Evolutionary conservation across 2,888 invertebrate species (phyloP).

Genomic region (Steromphala cineraria): DNA sequence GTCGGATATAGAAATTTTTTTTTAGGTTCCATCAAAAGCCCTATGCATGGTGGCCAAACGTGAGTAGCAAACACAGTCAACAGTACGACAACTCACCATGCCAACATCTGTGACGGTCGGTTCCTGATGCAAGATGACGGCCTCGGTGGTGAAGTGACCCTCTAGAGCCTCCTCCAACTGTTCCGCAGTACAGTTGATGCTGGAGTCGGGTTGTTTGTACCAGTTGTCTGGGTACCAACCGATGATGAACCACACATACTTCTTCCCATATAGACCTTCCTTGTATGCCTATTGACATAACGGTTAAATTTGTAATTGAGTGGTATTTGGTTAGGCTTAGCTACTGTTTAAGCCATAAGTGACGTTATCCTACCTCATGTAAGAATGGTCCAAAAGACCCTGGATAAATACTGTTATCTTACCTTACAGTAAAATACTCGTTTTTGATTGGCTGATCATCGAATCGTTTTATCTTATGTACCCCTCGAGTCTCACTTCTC

Average conservation of each 20-base stretch:
- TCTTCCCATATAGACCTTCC: constrained; percentile 93
- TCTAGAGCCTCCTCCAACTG: constrained; percentile 96
- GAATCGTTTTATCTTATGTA: too few relatives aligned
- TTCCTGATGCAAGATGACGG: constrained; percentile 98
- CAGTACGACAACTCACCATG: constrained; percentile 81
- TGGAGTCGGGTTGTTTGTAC: constrained; percentile 89
- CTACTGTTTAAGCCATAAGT: too few relatives aligned
- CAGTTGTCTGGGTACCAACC: constrained; percentile 98
- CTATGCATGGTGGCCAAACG: too few relatives aligned
- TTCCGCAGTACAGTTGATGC: constrained; percentile 92
- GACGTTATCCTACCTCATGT: too few relatives aligned
- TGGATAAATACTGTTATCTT: too few relatives aligned
- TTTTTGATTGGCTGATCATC: too few relatives aligned
- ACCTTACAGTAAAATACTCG: too few relatives aligned
- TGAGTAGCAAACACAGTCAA: background rate
- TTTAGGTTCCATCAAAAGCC: too few relatives aligned
- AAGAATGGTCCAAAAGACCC: too few relatives aligned
- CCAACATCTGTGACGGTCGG: constrained; percentile 89
- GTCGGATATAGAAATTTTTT: too few relatives aligned
- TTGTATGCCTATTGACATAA: constrained; percentile 81
- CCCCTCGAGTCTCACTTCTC: too few relatives aligned
- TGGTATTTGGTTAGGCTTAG: too few relatives aligned
- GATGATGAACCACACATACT: constrained; percentile 99
- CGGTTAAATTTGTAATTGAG: background rate
- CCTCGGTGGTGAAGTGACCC: constrained; percentile 98